Evolutionary conservation across 2,797 vertebrate species (phyloP), one percentile per base, ranked within the genome.

Genomic region (Borostomias antarcticus): DNA sequence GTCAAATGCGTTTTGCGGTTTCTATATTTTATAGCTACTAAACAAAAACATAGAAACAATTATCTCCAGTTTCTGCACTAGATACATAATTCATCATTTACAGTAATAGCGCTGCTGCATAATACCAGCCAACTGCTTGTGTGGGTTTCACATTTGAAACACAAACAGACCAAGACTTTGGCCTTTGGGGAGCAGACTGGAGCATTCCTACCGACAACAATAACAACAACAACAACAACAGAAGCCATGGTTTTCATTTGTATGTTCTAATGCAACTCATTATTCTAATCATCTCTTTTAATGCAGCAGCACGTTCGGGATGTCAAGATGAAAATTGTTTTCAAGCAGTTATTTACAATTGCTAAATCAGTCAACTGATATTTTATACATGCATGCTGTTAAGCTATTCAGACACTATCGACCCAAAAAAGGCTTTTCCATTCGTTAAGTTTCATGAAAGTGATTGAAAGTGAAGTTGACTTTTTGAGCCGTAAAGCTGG

Each of bases 91-190:
- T 54, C 30, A 30, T 29, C 13, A 54, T n/a, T n/a, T n/a, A n/a
- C n/a, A n/a, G n/a, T n/a, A n/a, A n/a, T n/a, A n/a, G n/a, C n/a
- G n/a, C n/a, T n/a, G 52, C 52, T 32, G 52, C 26, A 54, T 32
- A 19, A 54, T 54, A n/a, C 17, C 52, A 54, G 6, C 28, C 52
- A 54, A 29, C 29, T 54, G 2, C 11, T 17, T 30, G 25, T 54
- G 52, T 54, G 52, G n/a, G 32, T 53, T 53, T 54, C 17, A 29
- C 13, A 28, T 53, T 26, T 53, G 23, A 29, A 29, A 53, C 23
- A 23, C n/a, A 50, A 53, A 28, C 25, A 53, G 51, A 53, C 51
- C 13, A 19, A 30, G 52, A 54, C 26, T 54, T 4, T 54, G 28
- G 52, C 52, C 52, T 54, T 15, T 29, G 28, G 52, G 52, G 4